These are phyloP conservation scores for Theodoxus fluviatilis DNA, from an alignment of 2,888 invertebrate genomes.

Conservation along the genomic window DNA sequence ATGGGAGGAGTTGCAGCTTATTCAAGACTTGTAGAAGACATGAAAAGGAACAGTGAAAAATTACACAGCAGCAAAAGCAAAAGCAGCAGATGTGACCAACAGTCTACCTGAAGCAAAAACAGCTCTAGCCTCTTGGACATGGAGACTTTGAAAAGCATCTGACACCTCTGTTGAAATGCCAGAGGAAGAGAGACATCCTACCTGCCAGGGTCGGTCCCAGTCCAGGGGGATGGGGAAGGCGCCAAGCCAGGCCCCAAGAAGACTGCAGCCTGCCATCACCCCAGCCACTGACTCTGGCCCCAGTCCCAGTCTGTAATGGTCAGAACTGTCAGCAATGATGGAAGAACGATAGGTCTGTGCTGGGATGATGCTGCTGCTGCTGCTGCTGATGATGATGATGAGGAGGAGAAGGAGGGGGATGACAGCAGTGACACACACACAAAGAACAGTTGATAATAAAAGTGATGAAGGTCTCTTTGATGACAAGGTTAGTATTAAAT, in stretches of 20 bases:
- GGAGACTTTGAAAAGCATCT: no score
- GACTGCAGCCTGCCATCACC: slow-evolving; percentile 41
- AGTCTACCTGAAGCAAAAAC: no score
- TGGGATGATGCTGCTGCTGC: background rate
- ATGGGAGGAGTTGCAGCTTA: no score
- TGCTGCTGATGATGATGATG: background rate
- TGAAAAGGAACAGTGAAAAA: no score
- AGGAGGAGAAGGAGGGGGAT: background rate
- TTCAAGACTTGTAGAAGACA: no score
- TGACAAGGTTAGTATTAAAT: no score
- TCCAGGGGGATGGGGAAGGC: slow-evolving; percentile 86
- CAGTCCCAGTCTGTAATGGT: slow-evolving; percentile 43
- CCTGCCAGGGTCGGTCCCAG: slow-evolving; percentile 91
- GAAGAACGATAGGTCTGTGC: background rate
- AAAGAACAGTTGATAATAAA: background rate
- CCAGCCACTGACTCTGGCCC: slow-evolving; percentile 44
- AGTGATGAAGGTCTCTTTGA: background rate
- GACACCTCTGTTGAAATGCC: no score
- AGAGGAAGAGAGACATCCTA: slow-evolving; percentile 31
- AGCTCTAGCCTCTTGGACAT: background rate
- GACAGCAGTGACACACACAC: background rate
- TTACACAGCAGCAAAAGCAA: no score
- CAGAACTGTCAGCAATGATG: background rate
- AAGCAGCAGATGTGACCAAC: background rate
- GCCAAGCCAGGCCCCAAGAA: slow-evolving; percentile 84